Percentiles rank a stretch among this genome's conserved stretches.
Evolutionary conservation across 2,888 invertebrate species (phyloP).

Genomic region (Ophion costatus): DNA sequence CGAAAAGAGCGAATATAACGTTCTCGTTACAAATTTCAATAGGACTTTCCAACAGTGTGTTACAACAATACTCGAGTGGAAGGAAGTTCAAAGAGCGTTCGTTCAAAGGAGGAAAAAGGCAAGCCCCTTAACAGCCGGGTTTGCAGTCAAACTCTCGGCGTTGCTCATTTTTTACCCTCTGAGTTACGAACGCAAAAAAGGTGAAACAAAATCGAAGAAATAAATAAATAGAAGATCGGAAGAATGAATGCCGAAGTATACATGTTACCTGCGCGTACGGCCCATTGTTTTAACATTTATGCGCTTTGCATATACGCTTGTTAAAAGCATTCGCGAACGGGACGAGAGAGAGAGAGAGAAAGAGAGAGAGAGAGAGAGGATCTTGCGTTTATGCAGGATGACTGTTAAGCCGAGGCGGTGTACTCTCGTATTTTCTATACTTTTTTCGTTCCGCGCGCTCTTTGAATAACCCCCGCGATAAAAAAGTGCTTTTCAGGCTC

Average conservation of each 20-base stretch:
- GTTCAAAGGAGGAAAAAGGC: background rate
- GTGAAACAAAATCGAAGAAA: constrained; percentile 21
- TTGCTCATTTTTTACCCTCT: background rate
- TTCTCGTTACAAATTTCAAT: background rate
- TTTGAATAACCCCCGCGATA: constrained; percentile 60
- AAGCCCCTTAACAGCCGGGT: background rate
- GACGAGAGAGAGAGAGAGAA: constrained; percentile 5
- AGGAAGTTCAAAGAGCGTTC: background rate
- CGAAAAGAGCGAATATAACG: background rate
- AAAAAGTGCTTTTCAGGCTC: constrained; percentile 64
- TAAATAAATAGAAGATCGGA: constrained; percentile 5
- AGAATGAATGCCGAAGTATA: constrained; percentile 24
- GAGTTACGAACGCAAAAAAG: constrained; percentile 11
- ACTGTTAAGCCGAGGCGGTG: constrained; percentile 9
- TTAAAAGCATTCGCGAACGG: constrained; percentile 51
- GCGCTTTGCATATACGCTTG: constrained; percentile 34
- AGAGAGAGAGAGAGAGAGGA: constrained; percentile 4
- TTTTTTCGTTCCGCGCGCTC: constrained; percentile 59
- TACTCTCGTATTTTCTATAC: constrained; percentile 25
- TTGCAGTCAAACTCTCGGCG: background rate
- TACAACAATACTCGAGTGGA: background rate
- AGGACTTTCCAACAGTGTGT: background rate
- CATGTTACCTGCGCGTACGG: constrained; percentile 10
- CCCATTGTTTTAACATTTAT: constrained; percentile 53
- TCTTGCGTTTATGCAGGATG: constrained; percentile 24